Evolutionary conservation across 2,888 invertebrate genomes (phyloP).

Genomic region (Machimus atricapillus): DNA sequence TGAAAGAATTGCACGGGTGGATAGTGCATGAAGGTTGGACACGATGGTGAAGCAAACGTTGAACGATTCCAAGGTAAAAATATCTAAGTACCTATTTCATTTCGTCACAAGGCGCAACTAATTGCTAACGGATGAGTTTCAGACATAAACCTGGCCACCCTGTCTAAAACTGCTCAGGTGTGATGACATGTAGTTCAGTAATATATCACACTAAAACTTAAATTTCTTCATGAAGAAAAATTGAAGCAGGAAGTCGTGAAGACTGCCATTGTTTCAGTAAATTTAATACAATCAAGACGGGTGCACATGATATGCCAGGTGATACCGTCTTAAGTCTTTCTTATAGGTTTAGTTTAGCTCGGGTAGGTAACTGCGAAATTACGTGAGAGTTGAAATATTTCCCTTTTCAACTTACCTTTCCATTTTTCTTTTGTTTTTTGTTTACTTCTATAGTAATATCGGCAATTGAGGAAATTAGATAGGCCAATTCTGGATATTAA

Average conservation of each 20-base stretch:
- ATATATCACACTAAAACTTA: neutral
- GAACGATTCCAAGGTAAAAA: neutral
- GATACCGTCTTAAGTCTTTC: neutral
- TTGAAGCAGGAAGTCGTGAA: neutral
- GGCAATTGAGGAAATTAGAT: neutral
- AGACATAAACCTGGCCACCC: neutral
- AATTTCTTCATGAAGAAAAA: neutral
- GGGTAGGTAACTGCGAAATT: neutral
- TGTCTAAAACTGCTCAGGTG: neutral
- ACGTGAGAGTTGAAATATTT: neutral
- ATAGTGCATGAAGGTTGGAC: neutral
- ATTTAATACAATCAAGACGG: neutral
- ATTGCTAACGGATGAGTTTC: neutral
- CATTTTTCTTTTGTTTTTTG: neutral
- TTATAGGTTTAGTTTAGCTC: neutral
- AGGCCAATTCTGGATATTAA: neutral
- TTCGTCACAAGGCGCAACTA: neutral
- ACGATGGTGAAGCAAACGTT: neutral
- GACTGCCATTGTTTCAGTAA: neutral
- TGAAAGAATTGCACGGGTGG: neutral
- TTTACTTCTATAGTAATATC: neutral
- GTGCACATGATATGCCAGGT: neutral
- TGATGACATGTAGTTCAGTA: neutral
- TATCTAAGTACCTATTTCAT: neutral
- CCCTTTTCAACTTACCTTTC: neutral